Conservation (phyloP, 1,140 invertebrate genomes). For the Tetramorium parvispinum region DNA sequence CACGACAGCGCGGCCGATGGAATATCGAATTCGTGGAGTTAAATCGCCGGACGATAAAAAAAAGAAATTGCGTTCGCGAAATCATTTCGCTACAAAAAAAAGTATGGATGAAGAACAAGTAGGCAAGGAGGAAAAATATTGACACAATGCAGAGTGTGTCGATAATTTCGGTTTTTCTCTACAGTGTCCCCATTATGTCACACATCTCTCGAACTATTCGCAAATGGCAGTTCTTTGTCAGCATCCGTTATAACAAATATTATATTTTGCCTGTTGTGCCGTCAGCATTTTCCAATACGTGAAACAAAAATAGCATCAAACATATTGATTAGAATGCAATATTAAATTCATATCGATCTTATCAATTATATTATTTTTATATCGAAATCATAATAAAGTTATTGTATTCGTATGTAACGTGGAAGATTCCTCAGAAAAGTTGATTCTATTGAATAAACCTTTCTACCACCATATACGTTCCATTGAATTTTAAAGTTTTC, state of each 20-base stretch:
- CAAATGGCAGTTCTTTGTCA: slow-evolving; percentile 27
- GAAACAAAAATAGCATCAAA: neutral
- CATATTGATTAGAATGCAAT: neutral
- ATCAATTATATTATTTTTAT: slow-evolving; percentile 4
- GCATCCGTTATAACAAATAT: neutral
- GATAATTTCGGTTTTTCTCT: slow-evolving; percentile 23
- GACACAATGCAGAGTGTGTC: slow-evolving; percentile 22
- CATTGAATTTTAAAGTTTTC: slow-evolving; percentile 43
- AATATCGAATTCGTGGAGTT: slow-evolving; percentile 65
- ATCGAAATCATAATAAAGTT: neutral
- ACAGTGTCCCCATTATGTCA: slow-evolving; percentile 24
- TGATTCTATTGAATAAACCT: slow-evolving; percentile 16
- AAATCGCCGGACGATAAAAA: slow-evolving; percentile 47
- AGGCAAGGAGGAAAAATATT: slow-evolving; percentile 1
- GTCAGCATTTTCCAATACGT: neutral
- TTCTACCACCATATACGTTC: neutral
- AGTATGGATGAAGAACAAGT: neutral
- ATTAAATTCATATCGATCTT: slow-evolving; percentile 19
- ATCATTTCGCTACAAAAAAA: slow-evolving; percentile 13
- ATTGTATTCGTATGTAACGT: neutral
- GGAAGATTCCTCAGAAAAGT: slow-evolving; percentile 11
- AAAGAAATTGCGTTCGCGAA: slow-evolving; percentile 31
- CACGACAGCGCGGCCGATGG: slow-evolving; percentile 50
- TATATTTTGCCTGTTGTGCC: neutral
- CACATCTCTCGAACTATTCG: slow-evolving; percentile 14